Percentiles rank a stretch among this genome's conserved stretches.
Conservation (phyloP, 2,888 invertebrate genomes). For the Caenorhabditis plicata region DNA sequence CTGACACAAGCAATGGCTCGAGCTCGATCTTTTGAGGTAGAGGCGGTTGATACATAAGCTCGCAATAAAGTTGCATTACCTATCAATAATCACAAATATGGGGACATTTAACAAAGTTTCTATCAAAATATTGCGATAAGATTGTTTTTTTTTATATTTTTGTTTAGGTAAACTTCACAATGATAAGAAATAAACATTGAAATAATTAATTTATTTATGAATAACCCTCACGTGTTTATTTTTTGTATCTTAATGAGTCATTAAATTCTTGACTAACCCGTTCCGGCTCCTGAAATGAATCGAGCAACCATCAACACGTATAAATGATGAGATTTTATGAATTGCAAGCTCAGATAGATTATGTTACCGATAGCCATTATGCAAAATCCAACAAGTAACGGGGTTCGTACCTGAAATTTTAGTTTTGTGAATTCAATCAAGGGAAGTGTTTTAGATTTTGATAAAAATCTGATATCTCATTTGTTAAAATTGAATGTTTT, state of each 20-base stretch:
- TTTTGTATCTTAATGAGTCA: no score
- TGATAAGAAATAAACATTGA: no score
- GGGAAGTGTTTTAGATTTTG: no score
- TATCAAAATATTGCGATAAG: no score
- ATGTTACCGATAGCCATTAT: conserved; percentile 43
- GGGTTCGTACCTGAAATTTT: conserved; percentile 16
- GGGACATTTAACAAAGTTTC: neutral
- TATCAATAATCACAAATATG: conserved; percentile 5
- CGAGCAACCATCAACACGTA: conserved; percentile 37
- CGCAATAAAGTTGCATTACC: conserved; percentile 44
- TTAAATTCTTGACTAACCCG: no score
- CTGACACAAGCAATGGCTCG: conserved; percentile 43
- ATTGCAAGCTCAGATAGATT: conserved; percentile 35
- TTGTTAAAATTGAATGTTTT: no score
- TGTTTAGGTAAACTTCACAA: no score
- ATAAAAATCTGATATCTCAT: no score
- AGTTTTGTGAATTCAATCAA: no score
- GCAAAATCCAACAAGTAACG: conserved; percentile 33
- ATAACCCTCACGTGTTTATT: no score
- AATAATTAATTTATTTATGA: no score
- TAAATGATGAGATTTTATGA: conserved; percentile 14
- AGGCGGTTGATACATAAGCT: conserved; percentile 45
- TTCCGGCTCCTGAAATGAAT: conserved; percentile 38
- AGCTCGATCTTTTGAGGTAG: conserved; percentile 39
- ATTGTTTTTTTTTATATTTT: no score